Evolutionary conservation across 2,888 invertebrate genomes (phyloP), one percentile per base, ranked within the genome.

Genomic region (Galerucella pusilla): DNA sequence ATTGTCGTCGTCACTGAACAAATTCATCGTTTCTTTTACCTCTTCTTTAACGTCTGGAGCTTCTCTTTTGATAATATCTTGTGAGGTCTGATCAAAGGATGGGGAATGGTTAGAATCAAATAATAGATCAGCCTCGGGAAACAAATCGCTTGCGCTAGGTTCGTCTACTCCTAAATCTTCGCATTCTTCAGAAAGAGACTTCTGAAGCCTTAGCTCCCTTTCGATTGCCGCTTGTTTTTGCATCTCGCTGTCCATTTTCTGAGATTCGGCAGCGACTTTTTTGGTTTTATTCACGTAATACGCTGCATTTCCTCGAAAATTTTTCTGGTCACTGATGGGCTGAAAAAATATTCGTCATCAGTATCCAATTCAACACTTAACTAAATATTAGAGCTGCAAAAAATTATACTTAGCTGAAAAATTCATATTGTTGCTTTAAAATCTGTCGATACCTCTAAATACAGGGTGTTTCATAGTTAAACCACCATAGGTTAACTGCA

Each of bases 101-200:
- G 93, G 93, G 0, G 94, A 93, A 80, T 93, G 93, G 80, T 94
- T 94, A 0, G 92, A 90, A 73, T 93, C 92, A 81, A 94, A 93
- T 67, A 94, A 86, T 68, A 94, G 86, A 84, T 94, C 94, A 0
- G 94, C 94, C 83, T 94, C 94, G 0, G 94, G 94, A 84, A 94
- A 94, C 78, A 94, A 87, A 83, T 94, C 94, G 76, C 93, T 93
- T 0, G 94, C 93, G n/a, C 93, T 93, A 0, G 94, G 94, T 63
- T 94, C 94, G 81, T 94, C 94, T 68, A 94, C 94, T 5, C 94
- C 94, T 12, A 94, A 88, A 84, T 94, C 94, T 82, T 94, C 94
- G 85, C 94, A 94, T 85, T 94, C 94, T 84, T 94, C 94, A 0
- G 94, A 93, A 14, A 94, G 86, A 12, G 93, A 93, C 85, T 94